phyloP scores from a whole-genome alignment of 2,888 invertebrate species.

The Branchipolynoe longqiensis region DNA sequence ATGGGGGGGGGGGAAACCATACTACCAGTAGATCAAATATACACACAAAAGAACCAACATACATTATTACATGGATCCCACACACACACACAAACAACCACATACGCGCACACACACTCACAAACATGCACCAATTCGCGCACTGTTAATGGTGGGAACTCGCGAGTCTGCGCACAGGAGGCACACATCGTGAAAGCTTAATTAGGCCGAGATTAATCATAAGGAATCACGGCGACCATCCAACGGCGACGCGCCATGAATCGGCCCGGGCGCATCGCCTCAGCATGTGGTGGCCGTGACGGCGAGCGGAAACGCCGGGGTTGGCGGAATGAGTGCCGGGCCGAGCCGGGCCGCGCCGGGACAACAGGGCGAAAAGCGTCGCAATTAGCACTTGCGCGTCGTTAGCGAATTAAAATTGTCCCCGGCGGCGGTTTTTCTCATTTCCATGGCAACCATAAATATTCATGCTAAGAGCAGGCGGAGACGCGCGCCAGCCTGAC shows the following conservation, averaged over 20 bases:
- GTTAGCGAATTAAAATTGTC: conserved; percentile 45
- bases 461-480: conserved; percentile 31
- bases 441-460: conserved; percentile 46
- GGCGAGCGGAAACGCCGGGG: conserved; percentile 2
- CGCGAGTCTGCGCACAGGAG: too few species aligned
- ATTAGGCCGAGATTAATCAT: conserved; percentile 37
- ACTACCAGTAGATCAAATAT: too few species aligned
- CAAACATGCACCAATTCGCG: too few species aligned
- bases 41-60: too few species aligned
- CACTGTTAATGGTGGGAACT: too few species aligned
- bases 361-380: conserved; percentile 8
- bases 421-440: conserved; percentile 19
- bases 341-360: neutral
- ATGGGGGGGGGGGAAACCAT: too few species aligned
- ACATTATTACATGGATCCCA: too few species aligned
- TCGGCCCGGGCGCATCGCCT: neutral
- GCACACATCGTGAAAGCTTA: neutral
- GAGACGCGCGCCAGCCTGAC: conserved; percentile 2
- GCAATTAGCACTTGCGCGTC: conserved; percentile 42
- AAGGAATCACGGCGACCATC: conserved; percentile 38
- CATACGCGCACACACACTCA: too few species aligned
- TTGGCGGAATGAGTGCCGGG: neutral
- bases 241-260: conserved; percentile 6
- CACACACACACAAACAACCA: too few species aligned
- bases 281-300: conserved; percentile 46